Evolutionary conservation across 2,888 invertebrate species (phyloP), one percentile per base, ranked within the genome.

Genomic region (Tubulanus polymorphus): DNA sequence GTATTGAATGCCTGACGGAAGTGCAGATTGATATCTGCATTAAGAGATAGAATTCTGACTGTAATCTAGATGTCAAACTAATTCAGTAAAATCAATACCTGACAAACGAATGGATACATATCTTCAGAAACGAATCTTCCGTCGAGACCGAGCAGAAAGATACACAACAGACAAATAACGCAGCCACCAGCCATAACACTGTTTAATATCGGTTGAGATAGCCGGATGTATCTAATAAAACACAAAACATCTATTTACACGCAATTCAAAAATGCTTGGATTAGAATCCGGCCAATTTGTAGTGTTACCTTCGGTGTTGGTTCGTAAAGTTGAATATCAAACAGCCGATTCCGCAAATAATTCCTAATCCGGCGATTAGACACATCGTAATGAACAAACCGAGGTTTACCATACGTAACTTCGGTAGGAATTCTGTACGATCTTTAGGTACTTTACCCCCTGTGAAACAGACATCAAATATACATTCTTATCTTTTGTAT

Each of bases 171-270:
- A 78, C 96, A 96, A 23, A 94, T 85, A 63, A 94, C 90, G 69
- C 93, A 93, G 25, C 99, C 99, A 59, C 89, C 85, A 54, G 97
- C 83, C 88, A 97, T 93, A 61, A 97, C 89, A 54, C 93, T 95
- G 82, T 99, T 99, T 82, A 96, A 93, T 30, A 90, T 90, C 2
- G 97, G 96, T 83, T 97, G 96, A 6, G 97, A 97, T 76, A 92
- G 89, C 74, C 91, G 88, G 71, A 99, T 95, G 54, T 95, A 92
- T 81, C 97, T 96, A 83, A 27, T 74, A 68, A 8, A 26, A 18
- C 80, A 57, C 47, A 27, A 37, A 29, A 54, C 46, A 10, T 3
- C 25, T 46, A 26, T 27, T 20, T n/a, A 18, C 15, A 46, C 10
- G 15, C 12, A 15, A 12, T n/a, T n/a, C n/a, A n/a, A n/a, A n/a